Evolutionary conservation across 2,797 vertebrate species (phyloP), one percentile per base, ranked within the genome.

Genomic region (Babyrousa celebensis): DNA sequence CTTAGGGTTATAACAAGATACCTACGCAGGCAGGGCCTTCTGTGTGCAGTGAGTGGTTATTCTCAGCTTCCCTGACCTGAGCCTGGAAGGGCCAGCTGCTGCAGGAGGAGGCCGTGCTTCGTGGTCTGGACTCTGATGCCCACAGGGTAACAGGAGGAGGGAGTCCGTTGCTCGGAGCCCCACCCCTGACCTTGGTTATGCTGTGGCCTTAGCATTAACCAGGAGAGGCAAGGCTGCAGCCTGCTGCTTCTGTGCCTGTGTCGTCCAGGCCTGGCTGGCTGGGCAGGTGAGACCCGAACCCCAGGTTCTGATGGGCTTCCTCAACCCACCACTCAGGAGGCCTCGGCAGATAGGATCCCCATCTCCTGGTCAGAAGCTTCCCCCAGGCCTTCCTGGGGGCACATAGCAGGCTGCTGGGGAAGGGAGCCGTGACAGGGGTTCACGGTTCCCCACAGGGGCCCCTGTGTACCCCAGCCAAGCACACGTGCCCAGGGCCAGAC

Each of bases 121-220:
- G 0, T 23, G 20, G 21, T 2, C 11, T 2, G 17, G 58, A 40
- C 40, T 32, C 17, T 23, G 70, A 80, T 7, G 29, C 15, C 15
- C 36, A 0, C 0, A 0, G 48, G 27, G 21, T 67, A 36, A 4
- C 5, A 17, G 40, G 43, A 27, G 14, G 12, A 67, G 18, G 11
- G 11, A 3, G 1, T 27, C 29, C 9, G 6, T 5, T 3, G 17
- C 70, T 1, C 16, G 9, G 16, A 14, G n/a, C 3, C 6, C 36
- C 15, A 5, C 6, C 8, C 6, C 20, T 2, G 29, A 8, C 74
- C 74, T 32, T 2, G 9, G 15, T 9, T 62, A 40, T 17, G 17
- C 62, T 32, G 32, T 6, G 3, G 2, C 89, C 25, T 85, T 15
- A 7, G n/a, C 1, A 6, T 36, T 14, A 1, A n/a, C 12, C 9